Conservation (phyloP, 2,888 invertebrate genomes). For the Microplitis manilae region DNA sequence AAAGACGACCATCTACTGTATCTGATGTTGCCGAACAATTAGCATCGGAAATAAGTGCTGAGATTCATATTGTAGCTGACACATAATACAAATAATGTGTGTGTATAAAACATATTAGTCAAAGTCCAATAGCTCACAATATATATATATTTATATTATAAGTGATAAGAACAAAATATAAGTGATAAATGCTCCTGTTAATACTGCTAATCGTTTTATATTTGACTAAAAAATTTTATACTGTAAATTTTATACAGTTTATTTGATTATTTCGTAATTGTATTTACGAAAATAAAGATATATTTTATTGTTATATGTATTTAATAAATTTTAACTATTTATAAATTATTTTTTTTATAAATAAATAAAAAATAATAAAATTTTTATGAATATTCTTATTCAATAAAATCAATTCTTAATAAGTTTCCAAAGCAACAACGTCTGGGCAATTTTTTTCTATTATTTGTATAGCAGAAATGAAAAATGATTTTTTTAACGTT, state of each 20-base stretch:
- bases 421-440: too few relatives aligned
- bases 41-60: conserved; percentile 58
- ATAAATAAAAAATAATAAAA: neutral
- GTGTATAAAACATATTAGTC: neutral
- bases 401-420: too few relatives aligned
- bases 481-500: too few relatives aligned
- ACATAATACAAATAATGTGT: neutral
- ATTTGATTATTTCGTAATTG: neutral
- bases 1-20: conserved; percentile 58
- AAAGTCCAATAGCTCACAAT: neutral
- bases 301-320: neutral
- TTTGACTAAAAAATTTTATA: neutral
- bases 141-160: too few relatives aligned
- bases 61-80: conserved; percentile 52
- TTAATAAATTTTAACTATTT: neutral
- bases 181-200: neutral
- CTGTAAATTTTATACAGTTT: neutral
- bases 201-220: neutral
- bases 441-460: too few relatives aligned
- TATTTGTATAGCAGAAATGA: too few relatives aligned
- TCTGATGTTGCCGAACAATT: conserved; percentile 61
- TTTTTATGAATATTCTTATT: too few relatives aligned
- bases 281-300: neutral
- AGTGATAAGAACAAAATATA: neutral
- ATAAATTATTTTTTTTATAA: neutral